Evolutionary conservation across 1,140 invertebrate species (phyloP).

Genomic region (Cyphomyrmex costatus): DNA sequence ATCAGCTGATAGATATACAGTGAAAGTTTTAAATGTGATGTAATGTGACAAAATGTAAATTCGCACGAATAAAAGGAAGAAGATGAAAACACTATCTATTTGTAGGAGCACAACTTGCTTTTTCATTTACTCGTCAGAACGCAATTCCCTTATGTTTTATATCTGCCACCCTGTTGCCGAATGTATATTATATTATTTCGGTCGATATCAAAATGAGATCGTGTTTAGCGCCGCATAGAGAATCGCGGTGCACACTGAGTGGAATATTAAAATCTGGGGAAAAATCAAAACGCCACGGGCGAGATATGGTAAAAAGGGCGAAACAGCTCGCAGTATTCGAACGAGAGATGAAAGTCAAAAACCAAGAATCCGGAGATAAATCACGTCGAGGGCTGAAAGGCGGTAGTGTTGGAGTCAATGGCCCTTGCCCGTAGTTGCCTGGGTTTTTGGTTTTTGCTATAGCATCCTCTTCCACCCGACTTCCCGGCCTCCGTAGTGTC

Average conservation of each 20-base stretch:
- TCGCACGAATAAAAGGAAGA: neutral
- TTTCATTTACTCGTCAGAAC: conserved; percentile 14
- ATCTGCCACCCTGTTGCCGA: conserved; percentile 9
- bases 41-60: conserved; percentile 10
- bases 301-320: conserved; percentile 41
- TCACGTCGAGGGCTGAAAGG: conserved; percentile 77
- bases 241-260: neutral
- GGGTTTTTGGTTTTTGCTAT: conserved; percentile 80
- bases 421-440: conserved; percentile 79
- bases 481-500: conserved; percentile 75
- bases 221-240: conserved; percentile 47
- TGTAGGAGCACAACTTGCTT: neutral
- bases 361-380: conserved; percentile 75
- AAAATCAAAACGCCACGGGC: conserved; percentile 26
- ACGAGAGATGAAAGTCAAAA: conserved; percentile 74
- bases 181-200: conserved; percentile 35
- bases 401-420: conserved; percentile 80
- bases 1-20: neutral
- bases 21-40: neutral
- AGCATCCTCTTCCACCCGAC: conserved; percentile 70
- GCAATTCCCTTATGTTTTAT: conserved; percentile 17
- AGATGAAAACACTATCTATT: neutral
- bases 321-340: conserved; percentile 55
- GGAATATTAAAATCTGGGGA: conserved; percentile 57
- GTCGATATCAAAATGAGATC: conserved; percentile 46